Evolutionary conservation across 2,113 vertebrate genomes (phyloP), one percentile per base, ranked within the genome.

Genomic region (Phasianus colchicus): DNA sequence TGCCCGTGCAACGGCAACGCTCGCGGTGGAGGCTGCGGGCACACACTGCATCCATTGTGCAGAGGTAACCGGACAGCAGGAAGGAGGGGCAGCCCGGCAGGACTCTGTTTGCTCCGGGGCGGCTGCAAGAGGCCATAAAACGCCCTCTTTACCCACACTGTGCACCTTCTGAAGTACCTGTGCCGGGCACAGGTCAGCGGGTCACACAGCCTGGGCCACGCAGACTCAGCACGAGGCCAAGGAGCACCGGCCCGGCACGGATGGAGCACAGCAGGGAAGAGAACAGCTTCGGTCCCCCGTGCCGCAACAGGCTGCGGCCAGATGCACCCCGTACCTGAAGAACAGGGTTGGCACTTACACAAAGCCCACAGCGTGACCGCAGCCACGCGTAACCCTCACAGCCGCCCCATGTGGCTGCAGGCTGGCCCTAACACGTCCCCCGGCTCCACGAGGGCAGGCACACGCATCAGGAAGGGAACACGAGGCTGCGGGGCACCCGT

Each of bases 1-100:
- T 80, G 93, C 90, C 95, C 93, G 70, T 86, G 93, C 92, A 89
- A 85, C 95, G 73, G 75, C 87, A 73, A 90, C 79, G 73, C 90
- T 66, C 30, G 60, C 71, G 19, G 85, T 70, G 88, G 75, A 83
- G 83, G 79, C 95, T 47, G 88, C 85, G 12, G 85, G 92, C 93
- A 50, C 88, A 96, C 95, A 91, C 85, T 85, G 93, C 55, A 8
- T 36, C 96, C 90, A 91, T 96, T 89, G 93, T 91, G 85, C 2
- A 18, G 82, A 91, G 93, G 92, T 91, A 94, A 93, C 85, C 2
- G 82, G 92, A 58, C 92, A 83, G 85, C 60, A 83, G 91, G 74
- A 91, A 86, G 85, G 92, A 85, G 90, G 55, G 72, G 85, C 30
- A 48, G 85, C 88, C 52, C 24, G 50, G 67, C 78, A 2, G n/a